Evolutionary conservation across 2,888 invertebrate genomes (phyloP), one percentile per base, ranked within the genome.

Genomic region (Synergus laeviventris): DNA sequence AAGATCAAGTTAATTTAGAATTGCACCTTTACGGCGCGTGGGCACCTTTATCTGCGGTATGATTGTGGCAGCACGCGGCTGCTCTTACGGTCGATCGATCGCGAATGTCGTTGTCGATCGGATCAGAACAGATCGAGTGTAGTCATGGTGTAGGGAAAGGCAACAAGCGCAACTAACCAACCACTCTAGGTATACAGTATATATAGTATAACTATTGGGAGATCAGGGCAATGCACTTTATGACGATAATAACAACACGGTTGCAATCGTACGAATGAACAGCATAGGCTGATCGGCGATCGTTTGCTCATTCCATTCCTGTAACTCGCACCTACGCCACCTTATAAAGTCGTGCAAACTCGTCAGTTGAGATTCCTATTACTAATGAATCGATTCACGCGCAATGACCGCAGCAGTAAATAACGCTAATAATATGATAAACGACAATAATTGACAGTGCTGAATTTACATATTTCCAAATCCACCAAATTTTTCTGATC

Each of bases 211-310:
- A 66, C 66, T 66, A 42, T 66, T 18, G 45, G 66, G 75, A 76
- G 77, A 77, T 78, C 78, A 83, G 89, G 86, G 84, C 88, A 89
- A 87, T 86, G 88, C 85, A 88, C 88, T 83, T 85, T 82, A 73
- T 31, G 31, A 59, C 81, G 84, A 86, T 85, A 86, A 88, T 86
- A 88, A 87, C 85, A 86, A 79, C 79, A 77, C 78, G 54, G 75
- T 76, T 56, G 74, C 76, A 76, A 81, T 79, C 79, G 77, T 45
- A 73, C 76, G 73, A 76, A 61, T 78, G 79, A 70, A 70, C 49
- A 70, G 45, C 49, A 70, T 70, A 70, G 70, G 79, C 77, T 81
- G 82, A 76, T 81, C 76, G 79, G 75, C 77, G 36, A 54, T 54
- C 56, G 76, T 54, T 45, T 77, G 70, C 77, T 70, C 74, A 78